Conservation (phyloP, 2,797 vertebrate genomes). For the Podargus strigoides region DNA sequence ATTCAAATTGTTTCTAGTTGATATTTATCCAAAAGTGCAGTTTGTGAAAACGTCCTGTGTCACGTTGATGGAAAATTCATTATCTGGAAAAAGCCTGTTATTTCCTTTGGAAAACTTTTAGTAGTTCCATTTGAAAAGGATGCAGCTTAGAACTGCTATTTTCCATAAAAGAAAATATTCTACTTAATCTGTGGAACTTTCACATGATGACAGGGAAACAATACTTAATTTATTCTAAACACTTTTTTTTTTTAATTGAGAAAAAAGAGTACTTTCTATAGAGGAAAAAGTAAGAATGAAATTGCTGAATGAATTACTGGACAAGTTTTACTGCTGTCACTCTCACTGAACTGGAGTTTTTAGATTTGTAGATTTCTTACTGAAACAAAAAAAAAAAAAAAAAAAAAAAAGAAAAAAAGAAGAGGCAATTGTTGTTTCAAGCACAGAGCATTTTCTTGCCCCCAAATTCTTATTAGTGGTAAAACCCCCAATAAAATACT, state of each 20-base stretch:
- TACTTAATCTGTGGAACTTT: not conserved
- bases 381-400: not conserved
- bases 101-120: not conserved
- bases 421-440: not conserved
- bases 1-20: not conserved
- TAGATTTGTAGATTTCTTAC: not conserved
- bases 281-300: not conserved
- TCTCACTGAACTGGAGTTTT: not conserved
- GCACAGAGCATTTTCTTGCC: not conserved
- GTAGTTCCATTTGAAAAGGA: not conserved
- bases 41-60: not conserved
- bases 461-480: not conserved
- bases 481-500: not conserved
- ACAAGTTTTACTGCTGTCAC: not conserved
- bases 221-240: not conserved
- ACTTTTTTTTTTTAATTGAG: not conserved
- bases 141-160: not conserved
- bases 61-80: not conserved
- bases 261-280: not conserved
- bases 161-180: not conserved
- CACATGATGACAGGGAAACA: fast-evolving
- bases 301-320: not conserved
- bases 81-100: not conserved
- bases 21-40: not conserved
- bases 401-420: too few species aligned